phyloP scores from a whole-genome alignment of 2,888 invertebrate genomes.

The Tiphia femorata region DNA sequence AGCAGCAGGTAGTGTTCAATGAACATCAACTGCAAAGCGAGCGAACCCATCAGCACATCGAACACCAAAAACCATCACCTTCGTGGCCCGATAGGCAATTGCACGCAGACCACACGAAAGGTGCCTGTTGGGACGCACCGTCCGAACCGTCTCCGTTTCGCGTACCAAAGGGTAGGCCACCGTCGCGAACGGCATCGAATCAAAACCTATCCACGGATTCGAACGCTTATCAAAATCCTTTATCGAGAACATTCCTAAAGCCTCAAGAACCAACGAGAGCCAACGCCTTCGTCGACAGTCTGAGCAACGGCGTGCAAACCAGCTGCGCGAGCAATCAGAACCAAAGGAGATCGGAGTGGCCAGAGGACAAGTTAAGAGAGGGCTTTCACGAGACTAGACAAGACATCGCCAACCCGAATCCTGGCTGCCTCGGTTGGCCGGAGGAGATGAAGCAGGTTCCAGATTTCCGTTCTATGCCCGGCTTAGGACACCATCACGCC shows the following conservation, averaged over 20 bases:
- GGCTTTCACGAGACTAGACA: conserved; percentile 55
- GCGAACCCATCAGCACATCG: conserved; percentile 41
- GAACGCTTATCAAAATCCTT: conserved; percentile 67
- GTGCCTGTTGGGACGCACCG: conserved; percentile 50
- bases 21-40: conserved; percentile 35
- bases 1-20: conserved; percentile 28
- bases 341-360: conserved; percentile 52
- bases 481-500: conserved; percentile 52
- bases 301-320: conserved; percentile 35
- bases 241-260: conserved; percentile 73
- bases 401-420: conserved; percentile 48
- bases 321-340: conserved; percentile 28
- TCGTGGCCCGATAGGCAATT: conserved; percentile 43
- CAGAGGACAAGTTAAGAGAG: conserved; percentile 56
- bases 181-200: conserved; percentile 72
- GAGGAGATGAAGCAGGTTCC: conserved; percentile 64
- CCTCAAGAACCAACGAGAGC: conserved; percentile 75
- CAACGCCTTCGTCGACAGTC: conserved; percentile 53
- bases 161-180: conserved; percentile 77
- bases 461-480: conserved; percentile 59
- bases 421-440: conserved; percentile 55
- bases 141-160: conserved; percentile 73
- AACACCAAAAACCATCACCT: conserved; percentile 16
- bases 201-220: conserved; percentile 68
- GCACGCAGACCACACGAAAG: conserved; percentile 39